phyloP scores from a whole-genome alignment of 2,888 invertebrate species.

The Colostygia pectinataria region DNA sequence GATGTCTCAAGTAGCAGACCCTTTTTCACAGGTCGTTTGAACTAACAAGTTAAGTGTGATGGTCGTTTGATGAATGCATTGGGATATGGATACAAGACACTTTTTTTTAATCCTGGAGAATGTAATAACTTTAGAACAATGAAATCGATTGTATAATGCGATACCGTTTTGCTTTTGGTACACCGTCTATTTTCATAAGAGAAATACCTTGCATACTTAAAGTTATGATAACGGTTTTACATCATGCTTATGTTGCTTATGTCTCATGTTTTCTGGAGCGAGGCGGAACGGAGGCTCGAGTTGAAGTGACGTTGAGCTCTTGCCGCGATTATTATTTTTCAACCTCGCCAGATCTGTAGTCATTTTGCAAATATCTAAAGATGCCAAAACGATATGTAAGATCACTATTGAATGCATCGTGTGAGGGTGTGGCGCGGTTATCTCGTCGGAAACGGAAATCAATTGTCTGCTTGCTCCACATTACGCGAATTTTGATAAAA shows the following conservation, averaged over 20 bases:
- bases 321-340: no score
- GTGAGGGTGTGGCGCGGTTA: conserved; percentile 66
- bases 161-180: no score
- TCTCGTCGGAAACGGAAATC: conserved; percentile 77
- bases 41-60: conserved; percentile 42
- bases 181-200: no score
- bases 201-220: no score
- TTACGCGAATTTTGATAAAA: conserved; percentile 48
- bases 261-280: no score
- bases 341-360: no score
- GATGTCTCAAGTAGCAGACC: conserved; percentile 60
- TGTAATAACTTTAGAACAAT: conserved; percentile 1
- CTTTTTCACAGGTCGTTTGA: conserved; percentile 50
- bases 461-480: conserved; percentile 61
- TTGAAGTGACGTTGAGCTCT: no score
- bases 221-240: no score
- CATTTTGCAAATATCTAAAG: conserved; percentile 14
- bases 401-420: conserved; percentile 43
- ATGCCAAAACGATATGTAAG: conserved; percentile 24
- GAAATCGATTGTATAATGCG: not conserved
- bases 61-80: conserved; percentile 28
- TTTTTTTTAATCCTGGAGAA: conserved; percentile 2
- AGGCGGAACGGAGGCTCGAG: no score
- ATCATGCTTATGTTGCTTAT: no score
- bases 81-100: conserved; percentile 3